phyloP scores from a whole-genome alignment of 2,113 vertebrate species.

The Cryptotis parvus region DNA sequence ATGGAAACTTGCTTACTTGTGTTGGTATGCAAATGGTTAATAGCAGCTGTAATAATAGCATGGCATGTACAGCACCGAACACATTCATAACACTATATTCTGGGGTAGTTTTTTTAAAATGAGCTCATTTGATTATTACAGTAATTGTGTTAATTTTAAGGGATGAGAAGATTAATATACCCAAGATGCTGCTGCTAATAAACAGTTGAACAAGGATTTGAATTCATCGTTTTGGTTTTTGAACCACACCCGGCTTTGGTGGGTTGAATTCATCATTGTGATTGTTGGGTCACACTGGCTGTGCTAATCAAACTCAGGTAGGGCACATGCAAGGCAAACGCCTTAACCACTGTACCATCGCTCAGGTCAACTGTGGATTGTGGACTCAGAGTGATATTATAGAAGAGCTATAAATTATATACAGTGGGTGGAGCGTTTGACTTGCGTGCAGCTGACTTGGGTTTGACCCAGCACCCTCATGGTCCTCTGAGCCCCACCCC shows the following conservation, averaged over 20 bases:
- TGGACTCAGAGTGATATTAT: too few species aligned
- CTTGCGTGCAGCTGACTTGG: too few species aligned
- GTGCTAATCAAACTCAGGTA: too few species aligned
- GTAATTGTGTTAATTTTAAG: not conserved
- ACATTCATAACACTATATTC: not conserved
- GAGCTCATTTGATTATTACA: not conserved
- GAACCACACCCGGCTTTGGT: too few species aligned
- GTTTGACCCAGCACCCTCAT: too few species aligned
- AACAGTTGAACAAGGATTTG: not conserved
- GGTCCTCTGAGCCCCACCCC: too few species aligned
- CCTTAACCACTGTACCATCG: too few species aligned
- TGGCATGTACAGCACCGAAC: not conserved
- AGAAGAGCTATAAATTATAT: too few species aligned
- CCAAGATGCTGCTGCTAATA: not conserved
- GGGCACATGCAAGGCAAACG: too few species aligned
- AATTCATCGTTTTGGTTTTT: not conserved
- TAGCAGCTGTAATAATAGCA: not conserved
- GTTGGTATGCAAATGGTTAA: not conserved
- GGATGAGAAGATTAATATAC: not conserved
- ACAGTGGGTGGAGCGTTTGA: too few species aligned
- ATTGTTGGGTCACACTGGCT: not conserved
- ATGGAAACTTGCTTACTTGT: not conserved
- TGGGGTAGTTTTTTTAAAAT: not conserved
- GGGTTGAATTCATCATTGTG: not conserved
- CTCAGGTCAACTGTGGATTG: too few species aligned